Conservation (phyloP, 2,113 vertebrate genomes). For the Nesogale talazaci region DNA sequence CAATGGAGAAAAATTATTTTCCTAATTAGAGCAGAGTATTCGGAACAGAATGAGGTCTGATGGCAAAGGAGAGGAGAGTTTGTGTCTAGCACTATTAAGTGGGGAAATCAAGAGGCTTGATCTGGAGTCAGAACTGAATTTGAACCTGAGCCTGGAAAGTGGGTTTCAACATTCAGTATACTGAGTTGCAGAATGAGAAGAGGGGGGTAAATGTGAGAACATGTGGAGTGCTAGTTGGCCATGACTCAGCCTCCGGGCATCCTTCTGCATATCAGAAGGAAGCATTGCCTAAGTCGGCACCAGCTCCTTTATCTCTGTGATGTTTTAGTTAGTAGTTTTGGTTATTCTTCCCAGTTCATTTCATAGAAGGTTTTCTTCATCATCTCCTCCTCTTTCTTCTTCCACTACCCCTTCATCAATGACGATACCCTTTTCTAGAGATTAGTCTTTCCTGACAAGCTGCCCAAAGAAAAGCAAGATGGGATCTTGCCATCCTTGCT, state of each 20-base stretch:
- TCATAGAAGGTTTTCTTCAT: not conserved
- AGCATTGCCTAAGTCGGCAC: not conserved
- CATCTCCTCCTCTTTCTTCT: not conserved
- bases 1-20: not conserved
- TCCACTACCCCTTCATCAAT: not conserved
- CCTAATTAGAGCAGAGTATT: not conserved
- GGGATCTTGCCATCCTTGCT: not conserved
- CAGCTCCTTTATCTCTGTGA: not conserved
- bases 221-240: not conserved
- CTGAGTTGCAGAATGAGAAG: not conserved
- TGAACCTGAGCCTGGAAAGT: not conserved
- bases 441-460: not conserved
- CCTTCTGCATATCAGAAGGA: not conserved
- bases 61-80: not conserved
- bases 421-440: not conserved
- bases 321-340: not conserved
- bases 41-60: not conserved
- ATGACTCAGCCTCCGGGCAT: not conserved
- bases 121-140: not conserved
- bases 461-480: not conserved
- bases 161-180: too few species aligned
- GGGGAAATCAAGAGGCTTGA: not conserved
- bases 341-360: not conserved
- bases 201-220: too few species aligned
- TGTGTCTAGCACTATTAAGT: not conserved